Evolutionary conservation across 2,888 invertebrate species (phyloP).

Genomic region (Troilus luridus): DNA sequence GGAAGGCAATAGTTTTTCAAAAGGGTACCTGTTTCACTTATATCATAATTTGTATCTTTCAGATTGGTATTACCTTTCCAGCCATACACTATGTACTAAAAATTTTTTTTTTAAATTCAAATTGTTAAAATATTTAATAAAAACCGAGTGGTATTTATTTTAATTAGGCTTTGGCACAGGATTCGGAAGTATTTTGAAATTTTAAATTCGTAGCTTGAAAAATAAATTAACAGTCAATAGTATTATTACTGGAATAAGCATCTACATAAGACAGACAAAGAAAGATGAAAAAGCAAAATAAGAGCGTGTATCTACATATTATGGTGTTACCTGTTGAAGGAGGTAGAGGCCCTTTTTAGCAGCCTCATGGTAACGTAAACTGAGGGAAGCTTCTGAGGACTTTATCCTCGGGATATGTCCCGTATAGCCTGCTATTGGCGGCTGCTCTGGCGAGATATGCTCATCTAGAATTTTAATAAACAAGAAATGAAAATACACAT

Average conservation of each 20-base stretch:
- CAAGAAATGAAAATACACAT: slow-evolving; percentile 57
- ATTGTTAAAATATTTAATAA: too few species aligned
- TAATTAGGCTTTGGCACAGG: too few species aligned
- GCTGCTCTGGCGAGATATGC: slow-evolving; percentile 76
- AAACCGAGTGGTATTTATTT: too few species aligned
- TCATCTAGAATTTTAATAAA: slow-evolving; percentile 72
- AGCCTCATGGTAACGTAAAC: slow-evolving; percentile 78
- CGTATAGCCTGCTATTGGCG: slow-evolving; percentile 82
- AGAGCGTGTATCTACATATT: too few species aligned
- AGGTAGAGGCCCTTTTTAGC: slow-evolving; percentile 77
- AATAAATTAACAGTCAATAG: too few species aligned
- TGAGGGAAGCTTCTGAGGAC: slow-evolving; percentile 78
- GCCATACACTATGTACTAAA: too few species aligned
- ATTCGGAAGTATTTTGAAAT: too few species aligned
- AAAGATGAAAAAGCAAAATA: neutral
- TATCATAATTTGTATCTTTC: neutral
- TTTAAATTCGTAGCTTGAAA: too few species aligned
- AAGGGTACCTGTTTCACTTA: neutral
- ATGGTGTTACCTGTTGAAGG: slow-evolving; percentile 70
- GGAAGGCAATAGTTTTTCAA: neutral
- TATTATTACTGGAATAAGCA: too few species aligned
- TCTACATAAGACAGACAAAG: too few species aligned
- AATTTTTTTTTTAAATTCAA: too few species aligned
- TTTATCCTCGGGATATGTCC: slow-evolving; percentile 80
- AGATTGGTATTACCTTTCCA: too few species aligned